Percentiles rank a stretch among this genome's conserved stretches.
Conservation (phyloP, 2,797 vertebrate genomes). For the Prunella strophiata region DNA sequence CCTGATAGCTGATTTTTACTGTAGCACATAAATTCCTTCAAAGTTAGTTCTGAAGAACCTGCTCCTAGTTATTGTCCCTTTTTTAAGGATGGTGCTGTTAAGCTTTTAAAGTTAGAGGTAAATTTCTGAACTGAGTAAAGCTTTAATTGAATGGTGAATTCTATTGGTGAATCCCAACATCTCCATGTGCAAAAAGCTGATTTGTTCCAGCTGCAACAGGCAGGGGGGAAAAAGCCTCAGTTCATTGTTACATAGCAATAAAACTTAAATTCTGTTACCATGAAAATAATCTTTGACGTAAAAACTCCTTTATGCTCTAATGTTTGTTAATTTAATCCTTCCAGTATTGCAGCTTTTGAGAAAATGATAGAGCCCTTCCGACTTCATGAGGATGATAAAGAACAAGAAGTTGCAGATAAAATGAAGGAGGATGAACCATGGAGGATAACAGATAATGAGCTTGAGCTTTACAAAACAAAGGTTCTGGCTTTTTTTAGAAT, state of each 20-base stretch:
- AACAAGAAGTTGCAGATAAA: conserved; percentile 92
- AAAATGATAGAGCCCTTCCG: conserved; percentile 95
- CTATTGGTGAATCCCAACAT: not conserved
- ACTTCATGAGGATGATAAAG: conserved; percentile 96
- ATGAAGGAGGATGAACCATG: conserved; percentile 96
- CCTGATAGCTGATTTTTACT: not conserved
- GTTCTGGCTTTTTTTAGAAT: conserved; percentile 67
- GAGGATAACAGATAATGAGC: conserved; percentile 97
- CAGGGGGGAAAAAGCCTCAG: not conserved
- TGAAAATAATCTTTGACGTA: not conserved
- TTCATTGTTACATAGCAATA: not conserved
- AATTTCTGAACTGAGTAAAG: not conserved
- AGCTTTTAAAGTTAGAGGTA: not conserved
- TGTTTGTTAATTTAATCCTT: not conserved
- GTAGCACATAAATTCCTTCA: not conserved
- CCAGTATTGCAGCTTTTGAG: conserved; percentile 88
- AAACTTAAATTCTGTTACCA: not conserved
- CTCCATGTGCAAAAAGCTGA: not conserved
- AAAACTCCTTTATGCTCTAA: not conserved
- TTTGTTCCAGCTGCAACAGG: not conserved
- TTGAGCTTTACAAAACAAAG: conserved; percentile 97
- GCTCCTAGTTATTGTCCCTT: not conserved
- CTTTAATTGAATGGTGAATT: not conserved
- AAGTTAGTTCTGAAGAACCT: not conserved
- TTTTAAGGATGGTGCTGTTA: not conserved